Evolutionary conservation across 1,140 invertebrate species (phyloP).

Genomic region (Neodiprion virginianus): DNA sequence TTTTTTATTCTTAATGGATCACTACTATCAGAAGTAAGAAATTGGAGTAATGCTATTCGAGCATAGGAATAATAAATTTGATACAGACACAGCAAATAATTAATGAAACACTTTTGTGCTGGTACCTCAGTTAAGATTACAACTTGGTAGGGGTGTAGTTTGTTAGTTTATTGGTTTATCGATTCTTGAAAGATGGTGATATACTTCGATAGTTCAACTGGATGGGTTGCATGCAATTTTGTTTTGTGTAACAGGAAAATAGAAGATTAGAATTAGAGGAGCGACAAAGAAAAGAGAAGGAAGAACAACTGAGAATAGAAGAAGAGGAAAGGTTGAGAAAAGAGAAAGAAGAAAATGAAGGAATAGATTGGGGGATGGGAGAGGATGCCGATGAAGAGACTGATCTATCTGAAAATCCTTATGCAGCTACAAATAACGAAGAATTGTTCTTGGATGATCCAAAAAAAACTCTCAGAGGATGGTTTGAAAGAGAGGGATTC

Average conservation of each 20-base stretch:
- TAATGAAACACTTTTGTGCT: neutral
- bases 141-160: too few relatives aligned
- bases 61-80: too few relatives aligned
- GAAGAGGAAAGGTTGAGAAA: constrained; percentile 54
- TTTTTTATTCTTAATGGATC: neutral
- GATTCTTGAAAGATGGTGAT: too few relatives aligned
- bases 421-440: constrained; percentile 80
- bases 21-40: too few relatives aligned
- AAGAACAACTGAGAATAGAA: constrained; percentile 61
- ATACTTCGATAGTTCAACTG: too few relatives aligned
- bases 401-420: constrained; percentile 84
- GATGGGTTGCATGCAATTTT: too few relatives aligned
- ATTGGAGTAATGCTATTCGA: too few relatives aligned
- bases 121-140: too few relatives aligned
- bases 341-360: constrained; percentile 71
- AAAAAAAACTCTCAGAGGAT: constrained; percentile 92
- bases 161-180: too few relatives aligned
- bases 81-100: neutral
- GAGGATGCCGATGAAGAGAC: constrained; percentile 90
- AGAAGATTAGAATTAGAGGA: constrained; percentile 64
- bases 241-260: constrained; percentile 57
- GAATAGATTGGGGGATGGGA: constrained; percentile 93
- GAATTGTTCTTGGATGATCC: constrained; percentile 93
- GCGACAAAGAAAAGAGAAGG: constrained; percentile 58
- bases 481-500: constrained; percentile 94